phyloP scores from a whole-genome alignment of 2,113 vertebrate genomes.

The Tiliqua scincoides region DNA sequence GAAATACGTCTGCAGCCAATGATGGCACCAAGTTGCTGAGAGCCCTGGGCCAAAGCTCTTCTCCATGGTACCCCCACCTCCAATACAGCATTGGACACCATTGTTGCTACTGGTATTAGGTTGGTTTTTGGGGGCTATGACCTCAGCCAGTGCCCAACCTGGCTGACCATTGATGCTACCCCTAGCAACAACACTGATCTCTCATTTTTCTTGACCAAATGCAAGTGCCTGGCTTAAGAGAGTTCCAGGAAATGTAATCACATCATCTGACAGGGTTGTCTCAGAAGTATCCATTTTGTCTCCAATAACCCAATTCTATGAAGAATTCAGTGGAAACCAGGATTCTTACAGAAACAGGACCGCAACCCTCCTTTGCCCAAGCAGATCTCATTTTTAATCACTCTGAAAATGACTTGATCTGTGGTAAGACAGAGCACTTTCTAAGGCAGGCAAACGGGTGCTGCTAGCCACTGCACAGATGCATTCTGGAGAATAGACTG shows the following conservation, averaged over 20 bases:
- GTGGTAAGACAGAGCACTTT: slow-evolving; percentile 14
- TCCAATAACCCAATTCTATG: no score
- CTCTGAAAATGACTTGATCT: not conserved
- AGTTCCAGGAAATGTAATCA: not conserved
- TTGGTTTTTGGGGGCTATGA: no score
- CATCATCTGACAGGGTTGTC: not conserved
- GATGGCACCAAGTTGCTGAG: not conserved
- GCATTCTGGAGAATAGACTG: not conserved
- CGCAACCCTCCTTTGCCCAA: no score
- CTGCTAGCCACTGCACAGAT: slow-evolving; percentile 11
- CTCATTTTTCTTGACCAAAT: not conserved
- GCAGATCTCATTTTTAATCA: no score
- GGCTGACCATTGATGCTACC: not conserved
- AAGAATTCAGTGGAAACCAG: not conserved
- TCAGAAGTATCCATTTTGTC: no score
- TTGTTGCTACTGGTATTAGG: no score
- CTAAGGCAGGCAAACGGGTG: slow-evolving; percentile 33
- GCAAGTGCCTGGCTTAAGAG: no score
- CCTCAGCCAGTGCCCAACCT: not conserved
- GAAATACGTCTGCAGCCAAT: not conserved
- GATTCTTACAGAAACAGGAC: not conserved
- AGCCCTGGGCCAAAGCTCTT: not conserved
- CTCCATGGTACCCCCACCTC: no score
- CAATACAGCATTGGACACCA: no score
- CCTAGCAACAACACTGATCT: no score